Evolutionary conservation across 2,888 invertebrate genomes (phyloP).

Genomic region (Cryptosula pallasiana): DNA sequence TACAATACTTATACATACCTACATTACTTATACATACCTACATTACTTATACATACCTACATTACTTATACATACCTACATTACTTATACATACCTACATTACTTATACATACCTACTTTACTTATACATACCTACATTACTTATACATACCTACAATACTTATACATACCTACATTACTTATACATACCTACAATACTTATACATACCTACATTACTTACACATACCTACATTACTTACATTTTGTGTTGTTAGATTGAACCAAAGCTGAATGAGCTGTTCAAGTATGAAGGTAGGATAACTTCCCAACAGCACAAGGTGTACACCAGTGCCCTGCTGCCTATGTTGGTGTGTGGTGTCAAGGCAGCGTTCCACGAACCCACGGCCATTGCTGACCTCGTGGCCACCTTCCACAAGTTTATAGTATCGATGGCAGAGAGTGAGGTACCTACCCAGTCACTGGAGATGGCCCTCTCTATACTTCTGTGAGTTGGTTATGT

Average conservation of each 20-base stretch:
- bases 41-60: too few species aligned
- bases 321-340: slow-evolving; percentile 13
- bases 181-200: too few species aligned
- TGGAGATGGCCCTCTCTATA: background rate
- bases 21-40: too few species aligned
- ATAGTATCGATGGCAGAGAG: background rate
- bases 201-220: too few species aligned
- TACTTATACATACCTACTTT: too few species aligned
- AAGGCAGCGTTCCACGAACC: slow-evolving; percentile 1
- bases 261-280: slow-evolving; percentile 11
- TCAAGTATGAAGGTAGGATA: background rate
- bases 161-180: too few species aligned
- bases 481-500: background rate
- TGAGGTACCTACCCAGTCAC: background rate
- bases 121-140: too few species aligned
- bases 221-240: too few species aligned
- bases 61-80: too few species aligned
- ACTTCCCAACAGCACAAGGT: slow-evolving; percentile 6
- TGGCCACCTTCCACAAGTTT: background rate
- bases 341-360: slow-evolving; percentile 14
- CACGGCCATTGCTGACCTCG: background rate
- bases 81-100: too few species aligned
- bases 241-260: slow-evolving; percentile 14
- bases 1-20: too few species aligned
- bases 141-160: too few species aligned